Evolutionary conservation across 1,140 invertebrate species (phyloP), one percentile per base, ranked within the genome.

Genomic region (Cotesia glomerata): DNA sequence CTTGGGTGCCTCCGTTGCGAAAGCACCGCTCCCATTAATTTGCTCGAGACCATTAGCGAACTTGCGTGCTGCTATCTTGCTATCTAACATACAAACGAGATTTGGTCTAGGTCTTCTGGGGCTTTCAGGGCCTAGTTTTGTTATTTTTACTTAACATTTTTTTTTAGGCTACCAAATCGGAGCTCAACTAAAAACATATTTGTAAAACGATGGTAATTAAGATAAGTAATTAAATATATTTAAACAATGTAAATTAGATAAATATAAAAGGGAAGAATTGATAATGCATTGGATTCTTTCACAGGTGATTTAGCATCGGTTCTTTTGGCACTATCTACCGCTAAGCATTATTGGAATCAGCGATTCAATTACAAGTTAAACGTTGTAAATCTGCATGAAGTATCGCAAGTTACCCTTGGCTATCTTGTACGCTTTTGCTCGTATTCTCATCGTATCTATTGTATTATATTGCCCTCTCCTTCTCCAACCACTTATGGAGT

Each of bases 331-430:
- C 75, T 75, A 63, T 69, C 72, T 76, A 59, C 71, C 69, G 14
- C 16, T 39, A 26, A 9, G 45, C 59, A 62, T 71, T 76, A 78
- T 80, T 80, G 77, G 82, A 75, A 83, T 82, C 80, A 78, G 79
- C 80, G 80, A 84, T 83, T 81, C 80, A 82, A 83, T 83, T 83
- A 82, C 76, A 83, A 83, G 80, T 83, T 83, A 82, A 83, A 83
- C 78, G 79, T 76, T 78, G 75, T 79, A 77, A 76, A 71, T 79
- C 77, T 79, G 74, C 78, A 82, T 79, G 76, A 80, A 77, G 74
- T 81, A 82, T 80, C 78, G 61, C 73, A 77, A 80, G 77, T 80
- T 81, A 77, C 77, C 67, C 62, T 36, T 49, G 66, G 71, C 75
- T 78, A 75, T 71, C 69, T 74, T 9, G 14, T 54, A 76, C 77